A percentile compares a stretch with the other conserved stretches of the same genome.
phyloP scores from a whole-genome alignment of 2,113 vertebrate genomes.

The Epinephelus moara region DNA sequence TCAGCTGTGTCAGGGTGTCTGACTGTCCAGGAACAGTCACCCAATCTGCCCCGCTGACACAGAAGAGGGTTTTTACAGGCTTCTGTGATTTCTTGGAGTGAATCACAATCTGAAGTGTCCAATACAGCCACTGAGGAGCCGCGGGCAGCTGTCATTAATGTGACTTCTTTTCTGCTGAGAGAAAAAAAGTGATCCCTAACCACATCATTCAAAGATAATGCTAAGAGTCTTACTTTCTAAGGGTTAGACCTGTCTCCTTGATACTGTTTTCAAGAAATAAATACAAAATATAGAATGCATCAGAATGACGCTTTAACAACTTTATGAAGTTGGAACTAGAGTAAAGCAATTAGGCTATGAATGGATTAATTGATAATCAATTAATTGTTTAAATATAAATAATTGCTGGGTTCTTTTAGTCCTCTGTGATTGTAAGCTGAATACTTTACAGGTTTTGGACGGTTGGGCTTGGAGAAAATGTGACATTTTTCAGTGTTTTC shows the following conservation, averaged over 20 bases:
- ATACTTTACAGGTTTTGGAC: not conserved
- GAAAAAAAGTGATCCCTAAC: not conserved
- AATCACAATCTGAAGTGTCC: constrained; percentile 62
- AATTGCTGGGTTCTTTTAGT: not conserved
- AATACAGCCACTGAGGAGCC: constrained; percentile 21
- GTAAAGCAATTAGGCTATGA: not conserved
- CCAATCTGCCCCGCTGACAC: constrained; percentile 62
- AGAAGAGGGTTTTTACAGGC: constrained; percentile 64
- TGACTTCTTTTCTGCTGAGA: constrained; percentile 45
- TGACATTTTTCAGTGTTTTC: not conserved
- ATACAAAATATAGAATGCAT: not conserved
- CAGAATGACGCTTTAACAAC: not conserved
- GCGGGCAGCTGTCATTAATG: constrained; percentile 68
- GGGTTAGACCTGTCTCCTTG: not conserved
- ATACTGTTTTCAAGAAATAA: not conserved
- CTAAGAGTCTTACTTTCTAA: not conserved
- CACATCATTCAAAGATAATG: constrained; percentile 25
- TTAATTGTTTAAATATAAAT: not conserved
- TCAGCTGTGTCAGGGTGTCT: constrained; percentile 64
- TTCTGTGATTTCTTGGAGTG: constrained; percentile 59
- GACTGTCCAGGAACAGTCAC: constrained; percentile 68
- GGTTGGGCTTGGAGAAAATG: not conserved
- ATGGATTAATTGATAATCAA: not conserved
- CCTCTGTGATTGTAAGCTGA: too few species aligned
- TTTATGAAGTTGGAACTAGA: not conserved